Conservation (phyloP, 1,140 invertebrate species). For the Gonioctena quinquepunctata region DNA sequence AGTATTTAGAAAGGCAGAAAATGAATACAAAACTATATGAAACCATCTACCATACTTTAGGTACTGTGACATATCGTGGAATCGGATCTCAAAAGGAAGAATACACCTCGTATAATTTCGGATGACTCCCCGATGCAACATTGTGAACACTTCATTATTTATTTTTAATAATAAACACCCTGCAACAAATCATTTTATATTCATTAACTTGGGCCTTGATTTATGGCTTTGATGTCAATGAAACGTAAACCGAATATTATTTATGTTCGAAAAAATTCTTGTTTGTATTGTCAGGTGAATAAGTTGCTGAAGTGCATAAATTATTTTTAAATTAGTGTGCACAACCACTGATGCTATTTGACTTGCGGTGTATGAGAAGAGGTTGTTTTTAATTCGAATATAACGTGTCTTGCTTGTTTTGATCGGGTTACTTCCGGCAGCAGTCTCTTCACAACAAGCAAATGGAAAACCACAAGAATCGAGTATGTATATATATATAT, state of each 20-base stretch:
- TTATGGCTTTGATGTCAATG: neutral
- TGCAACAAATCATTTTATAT: conserved; percentile 9
- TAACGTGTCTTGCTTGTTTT: neutral
- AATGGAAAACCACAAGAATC: too few relatives aligned
- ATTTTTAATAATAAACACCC: neutral
- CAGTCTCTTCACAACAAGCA: too few relatives aligned
- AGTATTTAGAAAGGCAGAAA: too few relatives aligned
- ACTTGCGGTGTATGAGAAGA: neutral
- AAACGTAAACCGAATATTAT: neutral
- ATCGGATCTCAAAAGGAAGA: too few relatives aligned
- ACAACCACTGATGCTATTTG: neutral
- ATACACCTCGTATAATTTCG: neutral
- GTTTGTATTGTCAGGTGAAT: neutral
- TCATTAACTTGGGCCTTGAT: neutral
- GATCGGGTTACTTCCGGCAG: neutral
- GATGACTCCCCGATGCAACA: neutral
- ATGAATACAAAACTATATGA: too few relatives aligned
- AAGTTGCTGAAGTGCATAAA: conserved; percentile 8
- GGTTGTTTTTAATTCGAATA: too few relatives aligned
- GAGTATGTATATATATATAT: too few relatives aligned
- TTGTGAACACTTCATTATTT: neutral
- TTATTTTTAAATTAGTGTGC: conserved; percentile 4
- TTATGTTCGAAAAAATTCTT: neutral
- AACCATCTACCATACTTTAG: too few relatives aligned
- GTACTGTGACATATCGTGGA: too few relatives aligned